Evolutionary conservation across 2,888 invertebrate species (phyloP), one percentile per base, ranked within the genome.

Genomic region (Catocala sponsa): DNA sequence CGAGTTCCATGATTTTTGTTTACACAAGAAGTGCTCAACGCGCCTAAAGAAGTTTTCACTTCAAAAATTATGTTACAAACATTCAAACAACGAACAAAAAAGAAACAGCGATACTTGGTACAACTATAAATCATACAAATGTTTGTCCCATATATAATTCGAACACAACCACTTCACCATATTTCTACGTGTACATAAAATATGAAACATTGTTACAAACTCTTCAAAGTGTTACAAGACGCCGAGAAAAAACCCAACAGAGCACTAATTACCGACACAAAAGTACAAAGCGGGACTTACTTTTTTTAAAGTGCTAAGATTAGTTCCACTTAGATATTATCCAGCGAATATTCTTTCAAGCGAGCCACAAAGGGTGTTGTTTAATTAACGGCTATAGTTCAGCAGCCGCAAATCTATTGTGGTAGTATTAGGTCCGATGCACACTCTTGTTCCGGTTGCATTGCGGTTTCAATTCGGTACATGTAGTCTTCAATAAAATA

Each of bases 371-470:
- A 56, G 56, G 33, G 11, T 7, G 15, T 57, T 50, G 44, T 41
- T 54, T 58, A 57, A 53, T 57, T 43, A 62, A 46, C 38, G 38
- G 41, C 42, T 43, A 43, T 48, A 50, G 54, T 51, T 57, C 38
- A 44, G 15, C 25, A 35, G 33, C 46, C 33, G 46, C 12, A 51
- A 59, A 63, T 55, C 46, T 55, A 51, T 51, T 56, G 56, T 52
- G 33, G 46, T 38, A 4, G n/a, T 5, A 25, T 33, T 33, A 32
- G 48, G n/a, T 13, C 32, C 32, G 13, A 25, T 41, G 32, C 42
- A 42, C 13, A 48, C 7, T 54, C 35, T 44, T 44, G 44, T 44
- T 44, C 13, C 44, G 13, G 13, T 5, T 6, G 5, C 44, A 5
- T 44, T 44, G 44, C 13, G 44, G 13, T 44, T 47, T 47, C 15